Conservation (phyloP, 2,797 vertebrate genomes). For the Chelonia mydas region DNA sequence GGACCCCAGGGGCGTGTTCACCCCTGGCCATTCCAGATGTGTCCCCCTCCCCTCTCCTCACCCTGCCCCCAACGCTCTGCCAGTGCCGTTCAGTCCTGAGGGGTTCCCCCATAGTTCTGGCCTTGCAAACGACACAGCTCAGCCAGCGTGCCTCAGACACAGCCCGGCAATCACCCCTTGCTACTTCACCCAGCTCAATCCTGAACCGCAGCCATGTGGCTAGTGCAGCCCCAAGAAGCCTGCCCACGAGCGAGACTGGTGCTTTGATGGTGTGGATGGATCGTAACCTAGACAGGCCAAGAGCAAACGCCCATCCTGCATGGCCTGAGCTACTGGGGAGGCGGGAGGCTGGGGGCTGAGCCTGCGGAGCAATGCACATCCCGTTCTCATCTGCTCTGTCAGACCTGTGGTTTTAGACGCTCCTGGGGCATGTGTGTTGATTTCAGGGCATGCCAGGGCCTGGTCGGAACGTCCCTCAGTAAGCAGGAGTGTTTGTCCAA, state of each 20-base stretch:
- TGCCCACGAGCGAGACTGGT: background rate
- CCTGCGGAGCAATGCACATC: background rate
- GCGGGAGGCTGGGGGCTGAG: background rate
- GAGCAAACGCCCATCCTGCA: background rate
- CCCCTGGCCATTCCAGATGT: accelerated
- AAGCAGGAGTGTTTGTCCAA: background rate
- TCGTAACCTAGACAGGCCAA: background rate
- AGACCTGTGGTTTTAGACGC: background rate
- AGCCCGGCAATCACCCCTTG: background rate
- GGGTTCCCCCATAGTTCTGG: background rate
- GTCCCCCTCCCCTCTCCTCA: too few species aligned
- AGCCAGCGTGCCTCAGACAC: background rate
- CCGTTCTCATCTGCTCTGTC: background rate
- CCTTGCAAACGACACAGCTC: too few species aligned
- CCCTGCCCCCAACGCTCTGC: background rate
- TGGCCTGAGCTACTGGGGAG: background rate
- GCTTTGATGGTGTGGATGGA: background rate
- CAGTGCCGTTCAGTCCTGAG: background rate
- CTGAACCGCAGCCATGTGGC: background rate
- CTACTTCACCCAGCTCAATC: background rate
- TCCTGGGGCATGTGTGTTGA: background rate
- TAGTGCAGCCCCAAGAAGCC: background rate
- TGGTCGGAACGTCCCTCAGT: background rate
- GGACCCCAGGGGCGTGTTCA: background rate
- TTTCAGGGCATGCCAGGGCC: background rate